Evolutionary conservation across 2,888 invertebrate genomes (phyloP), one percentile per base, ranked within the genome.

Genomic region (Tolmerus cingulatus): DNA sequence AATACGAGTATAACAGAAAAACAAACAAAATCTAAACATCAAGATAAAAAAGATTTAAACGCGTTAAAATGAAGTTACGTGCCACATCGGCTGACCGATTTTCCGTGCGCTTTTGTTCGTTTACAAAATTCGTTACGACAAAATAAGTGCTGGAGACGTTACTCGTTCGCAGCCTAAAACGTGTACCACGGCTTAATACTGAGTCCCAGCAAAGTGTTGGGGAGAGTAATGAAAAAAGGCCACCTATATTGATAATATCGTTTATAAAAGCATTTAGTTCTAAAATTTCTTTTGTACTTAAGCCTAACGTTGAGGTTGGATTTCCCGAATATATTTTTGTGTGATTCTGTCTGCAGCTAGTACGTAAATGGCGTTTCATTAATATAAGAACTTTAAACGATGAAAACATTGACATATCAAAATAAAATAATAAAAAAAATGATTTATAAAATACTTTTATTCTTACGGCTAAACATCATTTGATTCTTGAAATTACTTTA

Each of bases 1-100:
- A 84, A 66, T 84, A 84, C 82, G 82, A 66, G 40, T 66, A 82
- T 82, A 85, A 88, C 84, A 88, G 77, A 87, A 87, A 77, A 46
- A 87, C 77, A 79, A 87, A 78, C 37, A 87, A 87, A 79, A 85
- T 46, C 27, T 66, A 23, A 85, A 85, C 27, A 43, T 84, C 23
- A 66, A 66, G 37, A 66, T 57, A 66, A 84, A 57, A 55, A 66
- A 84, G 55, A 55, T 66, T 81, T 37, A 40, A 51, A 51, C 51
- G 46, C 51, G n/a, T 7, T 79, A 51, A 14, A 79, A 27, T 79
- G 79, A 79, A 78, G 5, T 40, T 78, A 78, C 23, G 79, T 30
- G 27, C 30, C 30, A 27, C 30, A 46, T 12, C 43, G 37, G n/a
- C 30, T 19, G 27, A 30, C 27, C 43, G 16, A 46, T 66, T 66